Conservation (phyloP, 2,113 vertebrate species). For the Vulpes vulpes region DNA sequence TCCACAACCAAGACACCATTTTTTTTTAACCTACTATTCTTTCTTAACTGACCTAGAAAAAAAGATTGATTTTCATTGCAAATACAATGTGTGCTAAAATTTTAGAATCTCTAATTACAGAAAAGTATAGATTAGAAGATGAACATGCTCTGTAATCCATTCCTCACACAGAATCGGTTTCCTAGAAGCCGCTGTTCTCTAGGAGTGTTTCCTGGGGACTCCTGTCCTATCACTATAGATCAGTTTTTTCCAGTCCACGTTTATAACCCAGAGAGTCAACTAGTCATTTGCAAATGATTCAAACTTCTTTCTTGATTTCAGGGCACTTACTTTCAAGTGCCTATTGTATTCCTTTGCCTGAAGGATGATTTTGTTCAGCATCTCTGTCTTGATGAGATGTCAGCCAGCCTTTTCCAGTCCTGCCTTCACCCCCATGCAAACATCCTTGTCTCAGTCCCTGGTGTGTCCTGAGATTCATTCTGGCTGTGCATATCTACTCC, state of each 20-base stretch:
- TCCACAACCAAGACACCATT: background rate
- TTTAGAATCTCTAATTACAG: background rate
- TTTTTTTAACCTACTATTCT: background rate
- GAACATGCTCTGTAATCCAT: background rate
- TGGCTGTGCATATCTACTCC: background rate
- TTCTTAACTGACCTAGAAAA: background rate
- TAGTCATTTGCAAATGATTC: background rate
- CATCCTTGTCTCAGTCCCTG: background rate
- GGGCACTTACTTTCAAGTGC: background rate
- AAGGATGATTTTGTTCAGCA: background rate
- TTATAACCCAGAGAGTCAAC: background rate
- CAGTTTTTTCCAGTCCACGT: background rate
- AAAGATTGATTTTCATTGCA: background rate
- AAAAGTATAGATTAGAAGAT: background rate
- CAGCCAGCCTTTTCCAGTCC: background rate
- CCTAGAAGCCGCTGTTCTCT: accelerated
- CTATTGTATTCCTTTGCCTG: too few relatives aligned
- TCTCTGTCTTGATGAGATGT: background rate
- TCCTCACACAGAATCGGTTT: background rate
- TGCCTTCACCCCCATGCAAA: background rate
- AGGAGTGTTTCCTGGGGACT: background rate
- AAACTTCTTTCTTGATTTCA: background rate
- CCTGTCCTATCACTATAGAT: too few relatives aligned
- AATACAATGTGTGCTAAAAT: background rate
- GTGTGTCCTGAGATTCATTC: background rate